A percentile compares a stretch with the other conserved stretches of the same genome.
These are phyloP conservation scores for Periophthalmus magnuspinnatus DNA, from an alignment of 2,797 vertebrate genomes.

Conservation along the genomic window DNA sequence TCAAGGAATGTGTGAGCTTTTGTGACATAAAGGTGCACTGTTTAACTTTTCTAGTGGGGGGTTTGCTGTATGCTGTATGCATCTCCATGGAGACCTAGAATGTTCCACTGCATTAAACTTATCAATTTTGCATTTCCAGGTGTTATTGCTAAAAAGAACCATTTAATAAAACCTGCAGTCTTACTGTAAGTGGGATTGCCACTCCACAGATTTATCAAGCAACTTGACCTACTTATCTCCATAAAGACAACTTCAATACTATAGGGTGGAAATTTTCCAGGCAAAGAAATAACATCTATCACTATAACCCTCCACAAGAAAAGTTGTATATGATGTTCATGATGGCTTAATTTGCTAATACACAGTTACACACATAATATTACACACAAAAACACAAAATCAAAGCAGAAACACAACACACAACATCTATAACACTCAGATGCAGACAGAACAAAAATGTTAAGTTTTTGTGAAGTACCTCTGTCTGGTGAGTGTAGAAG, in stretches of 20 bases:
- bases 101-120: too few species aligned
- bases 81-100: background rate
- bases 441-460: background rate
- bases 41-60: background rate
- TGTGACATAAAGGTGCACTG: background rate
- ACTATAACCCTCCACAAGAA: too few species aligned
- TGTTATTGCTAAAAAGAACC: too few species aligned
- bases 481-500: constrained; percentile 95
- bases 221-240: too few species aligned
- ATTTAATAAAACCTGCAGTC: too few species aligned
- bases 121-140: too few species aligned
- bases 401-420: background rate
- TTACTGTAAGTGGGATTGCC: too few species aligned
- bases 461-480: constrained; percentile 79
- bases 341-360: background rate
- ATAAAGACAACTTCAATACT: background rate
- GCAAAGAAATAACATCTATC: too few species aligned
- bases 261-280: too few species aligned
- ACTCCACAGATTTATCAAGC: too few species aligned
- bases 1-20: constrained; percentile 21
- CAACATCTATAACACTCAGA: constrained; percentile 5
- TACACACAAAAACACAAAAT: constrained; percentile 1
- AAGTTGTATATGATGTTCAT: background rate
- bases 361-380: background rate
- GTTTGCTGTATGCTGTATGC: too few species aligned